Evolutionary conservation across 2,888 invertebrate species (phyloP).

Genomic region (Tipula vernalis): DNA sequence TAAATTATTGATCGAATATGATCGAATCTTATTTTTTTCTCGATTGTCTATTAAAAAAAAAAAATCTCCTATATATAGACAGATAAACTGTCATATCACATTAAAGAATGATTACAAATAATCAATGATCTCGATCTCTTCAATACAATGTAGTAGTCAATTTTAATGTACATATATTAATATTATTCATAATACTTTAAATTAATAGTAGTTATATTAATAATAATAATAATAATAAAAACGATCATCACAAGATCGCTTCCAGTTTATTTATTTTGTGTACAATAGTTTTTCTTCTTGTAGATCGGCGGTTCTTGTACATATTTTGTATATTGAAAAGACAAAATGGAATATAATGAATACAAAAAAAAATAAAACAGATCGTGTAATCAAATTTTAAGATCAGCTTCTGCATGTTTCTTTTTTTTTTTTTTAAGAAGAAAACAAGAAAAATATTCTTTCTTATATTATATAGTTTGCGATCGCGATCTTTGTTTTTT

Average conservation of each 20-base stretch:
- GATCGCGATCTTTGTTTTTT: not conserved
- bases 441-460: not conserved
- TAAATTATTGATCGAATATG: not conserved
- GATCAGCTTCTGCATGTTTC: not conserved
- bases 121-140: not conserved
- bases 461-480: not conserved
- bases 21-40: not conserved
- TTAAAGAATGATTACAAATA: constrained; percentile 4
- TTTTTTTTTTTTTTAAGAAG: not conserved
- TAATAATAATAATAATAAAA: not conserved
- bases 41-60: not conserved
- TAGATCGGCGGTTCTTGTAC: not conserved
- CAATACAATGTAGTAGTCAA: not conserved
- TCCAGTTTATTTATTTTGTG: not conserved
- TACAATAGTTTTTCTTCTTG: not conserved
- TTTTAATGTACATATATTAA: not conserved
- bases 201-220: not conserved
- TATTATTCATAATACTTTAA: not conserved
- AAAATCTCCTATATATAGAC: not conserved
- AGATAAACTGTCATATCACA: not conserved
- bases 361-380: not conserved
- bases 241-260: constrained; percentile 4
- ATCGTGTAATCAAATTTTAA: not conserved
- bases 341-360: not conserved
- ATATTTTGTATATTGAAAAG: not conserved